These are phyloP conservation scores for Trichechus manatus DNA, from an alignment of 2,113 vertebrate species.

Conservation along the genomic window DNA sequence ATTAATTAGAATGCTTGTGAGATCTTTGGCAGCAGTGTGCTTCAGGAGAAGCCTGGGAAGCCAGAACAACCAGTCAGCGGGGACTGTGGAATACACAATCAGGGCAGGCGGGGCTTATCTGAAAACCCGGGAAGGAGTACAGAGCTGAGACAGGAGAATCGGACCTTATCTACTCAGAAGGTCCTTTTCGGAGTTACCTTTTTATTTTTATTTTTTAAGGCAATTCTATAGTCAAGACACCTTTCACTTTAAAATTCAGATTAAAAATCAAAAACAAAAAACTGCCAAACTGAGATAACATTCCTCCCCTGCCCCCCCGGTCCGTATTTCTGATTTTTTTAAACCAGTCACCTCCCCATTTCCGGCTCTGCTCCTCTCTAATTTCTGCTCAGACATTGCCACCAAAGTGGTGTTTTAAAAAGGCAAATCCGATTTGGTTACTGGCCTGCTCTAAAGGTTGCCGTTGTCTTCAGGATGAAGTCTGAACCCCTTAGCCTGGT, in stretches of 20 bases:
- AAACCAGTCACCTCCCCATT: not conserved
- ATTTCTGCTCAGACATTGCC: not conserved
- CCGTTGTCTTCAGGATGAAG: not conserved
- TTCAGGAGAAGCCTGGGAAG: not conserved
- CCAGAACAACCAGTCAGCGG: not conserved
- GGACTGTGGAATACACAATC: too few species aligned
- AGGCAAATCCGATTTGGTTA: slow-evolving; percentile 32
- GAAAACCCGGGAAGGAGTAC: not conserved
- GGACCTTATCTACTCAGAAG: not conserved
- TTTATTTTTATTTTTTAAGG: not conserved
- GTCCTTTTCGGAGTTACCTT: not conserved
- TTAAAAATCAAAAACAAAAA: not conserved
- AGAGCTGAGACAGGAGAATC: not conserved
- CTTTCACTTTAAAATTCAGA: not conserved
- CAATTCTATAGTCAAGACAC: not conserved
- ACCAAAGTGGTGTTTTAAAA: not conserved
- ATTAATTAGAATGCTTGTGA: slow-evolving; percentile 43
- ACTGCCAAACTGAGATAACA: not conserved
- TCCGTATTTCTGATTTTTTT: not conserved
- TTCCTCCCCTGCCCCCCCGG: not conserved
- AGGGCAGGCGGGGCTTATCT: not conserved
- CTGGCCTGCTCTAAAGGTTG: not conserved
- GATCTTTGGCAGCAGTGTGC: too few species aligned
- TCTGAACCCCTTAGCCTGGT: not conserved
- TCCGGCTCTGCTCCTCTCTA: not conserved